These are phyloP conservation scores for Pollenia labialis DNA, from an alignment of 2,888 invertebrate genomes.

Conservation along the genomic window DNA sequence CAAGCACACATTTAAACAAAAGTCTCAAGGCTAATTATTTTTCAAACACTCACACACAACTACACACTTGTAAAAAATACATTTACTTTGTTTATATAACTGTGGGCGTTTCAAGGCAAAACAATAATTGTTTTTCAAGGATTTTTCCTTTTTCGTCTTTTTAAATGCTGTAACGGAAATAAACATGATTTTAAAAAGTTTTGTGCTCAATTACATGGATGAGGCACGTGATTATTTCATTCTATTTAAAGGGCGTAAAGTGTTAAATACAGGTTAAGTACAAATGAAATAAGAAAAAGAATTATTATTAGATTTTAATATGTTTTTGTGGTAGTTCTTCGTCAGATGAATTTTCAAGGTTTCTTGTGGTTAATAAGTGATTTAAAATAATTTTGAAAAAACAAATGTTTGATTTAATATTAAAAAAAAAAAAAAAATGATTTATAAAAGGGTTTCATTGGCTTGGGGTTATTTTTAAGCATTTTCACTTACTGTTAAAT, in stretches of 20 bases:
- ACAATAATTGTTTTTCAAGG: slow-evolving; percentile 37
- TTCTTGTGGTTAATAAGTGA: background rate
- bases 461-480: no score
- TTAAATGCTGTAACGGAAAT: slow-evolving; percentile 5
- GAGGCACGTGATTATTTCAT: background rate
- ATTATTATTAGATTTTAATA: slow-evolving; percentile 14
- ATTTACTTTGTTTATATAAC: no score
- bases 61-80: background rate
- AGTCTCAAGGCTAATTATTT: slow-evolving; percentile 40
- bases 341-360: background rate
- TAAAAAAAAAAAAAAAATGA: no score
- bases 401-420: background rate
- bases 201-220: background rate
- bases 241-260: slow-evolving; percentile 2
- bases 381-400: background rate
- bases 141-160: background rate
- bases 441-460: no score
- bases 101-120: background rate
- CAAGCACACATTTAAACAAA: background rate
- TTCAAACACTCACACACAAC: background rate
- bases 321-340: background rate
- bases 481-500: no score
- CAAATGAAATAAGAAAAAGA: background rate
- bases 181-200: background rate
- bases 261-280: slow-evolving; percentile 20